Base-by-base conservation (phyloP, 2,113 vertebrate species). In the Daboia siamensis region DNA sequence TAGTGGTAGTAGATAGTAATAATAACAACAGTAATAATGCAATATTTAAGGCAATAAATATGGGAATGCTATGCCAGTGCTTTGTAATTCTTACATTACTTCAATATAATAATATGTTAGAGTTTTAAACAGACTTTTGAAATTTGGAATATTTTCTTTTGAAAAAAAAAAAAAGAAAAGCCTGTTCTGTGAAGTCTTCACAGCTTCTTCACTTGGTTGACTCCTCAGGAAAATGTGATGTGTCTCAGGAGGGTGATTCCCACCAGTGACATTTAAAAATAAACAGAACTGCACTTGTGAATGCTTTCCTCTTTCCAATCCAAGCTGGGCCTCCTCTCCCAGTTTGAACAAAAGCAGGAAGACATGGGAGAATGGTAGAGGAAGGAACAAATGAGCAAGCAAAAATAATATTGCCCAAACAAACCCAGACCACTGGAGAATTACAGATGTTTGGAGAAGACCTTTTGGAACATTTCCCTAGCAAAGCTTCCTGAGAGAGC, bases 221-320 rank as follows among this genome's bases (percentile, higher is more conserved):
- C 39, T 56, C 55, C 64, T 86, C 90, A 92, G 86, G 91, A 95
- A 59, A 93, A 89, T 2, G n/a, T 48, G 2, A 54, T 74, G 57
- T 10, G 2, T 80, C 87, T 90, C 88, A 90, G 51, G 33, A 87
- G 94, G 55, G 13, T 84, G 92, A 93, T 93, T 87, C 74, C 46
- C 85, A 24, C 89, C 51, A 33, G 87, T 57, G 3, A 48, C 61
- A 29, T 93, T 93, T 91, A 51, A 86, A 94, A 93, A 91, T 52
- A 88, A 95, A 91, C 26, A 93, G 15, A 17, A 20, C 44, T n/a
- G 2, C 0, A 0, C 61, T 86, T 86, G 92, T 87, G 87, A 86
- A 87, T 5, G 4, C 64, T 93, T 80, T 59, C 91, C 91, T 17
- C 21, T 90, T 92, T 24, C 74, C 15, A 15, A 1, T 88, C 46